Conservation (phyloP, 2,888 invertebrate genomes). For the Drymonia ruficornis region DNA sequence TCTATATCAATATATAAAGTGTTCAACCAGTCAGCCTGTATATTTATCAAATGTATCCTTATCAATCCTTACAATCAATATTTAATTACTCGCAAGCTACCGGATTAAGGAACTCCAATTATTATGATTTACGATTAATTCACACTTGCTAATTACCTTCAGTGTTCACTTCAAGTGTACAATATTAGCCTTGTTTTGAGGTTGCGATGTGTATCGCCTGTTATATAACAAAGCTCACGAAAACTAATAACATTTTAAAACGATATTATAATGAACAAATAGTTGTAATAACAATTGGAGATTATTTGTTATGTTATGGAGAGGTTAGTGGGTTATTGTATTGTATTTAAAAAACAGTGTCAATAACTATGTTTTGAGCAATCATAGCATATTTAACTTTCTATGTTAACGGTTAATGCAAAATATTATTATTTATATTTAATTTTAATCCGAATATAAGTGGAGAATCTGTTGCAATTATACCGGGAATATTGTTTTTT, state of each 20-base stretch:
- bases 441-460: too few species aligned
- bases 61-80: background rate
- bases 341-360: too few species aligned
- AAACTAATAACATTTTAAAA: background rate
- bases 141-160: constrained; percentile 25
- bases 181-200: constrained; percentile 21
- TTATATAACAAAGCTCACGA: background rate
- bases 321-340: too few species aligned
- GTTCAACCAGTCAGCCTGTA: too few species aligned
- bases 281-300: background rate
- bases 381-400: too few species aligned
- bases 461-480: too few species aligned
- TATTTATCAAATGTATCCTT: too few species aligned
- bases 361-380: background rate
- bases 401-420: too few species aligned
- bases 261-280: background rate
- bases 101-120: constrained; percentile 34
- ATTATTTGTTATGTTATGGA: background rate
- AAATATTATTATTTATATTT: too few species aligned
- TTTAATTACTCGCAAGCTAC: constrained; percentile 12
- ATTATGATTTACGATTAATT: constrained; percentile 17
- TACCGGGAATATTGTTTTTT: too few species aligned
- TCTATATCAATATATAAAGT: too few species aligned
- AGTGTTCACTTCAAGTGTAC: constrained; percentile 17
- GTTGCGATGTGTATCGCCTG: constrained; percentile 12